A percentile compares a stretch with the other conserved stretches of the same genome.
Conservation (phyloP, 2,113 vertebrate species). For the Motacilla alba region DNA sequence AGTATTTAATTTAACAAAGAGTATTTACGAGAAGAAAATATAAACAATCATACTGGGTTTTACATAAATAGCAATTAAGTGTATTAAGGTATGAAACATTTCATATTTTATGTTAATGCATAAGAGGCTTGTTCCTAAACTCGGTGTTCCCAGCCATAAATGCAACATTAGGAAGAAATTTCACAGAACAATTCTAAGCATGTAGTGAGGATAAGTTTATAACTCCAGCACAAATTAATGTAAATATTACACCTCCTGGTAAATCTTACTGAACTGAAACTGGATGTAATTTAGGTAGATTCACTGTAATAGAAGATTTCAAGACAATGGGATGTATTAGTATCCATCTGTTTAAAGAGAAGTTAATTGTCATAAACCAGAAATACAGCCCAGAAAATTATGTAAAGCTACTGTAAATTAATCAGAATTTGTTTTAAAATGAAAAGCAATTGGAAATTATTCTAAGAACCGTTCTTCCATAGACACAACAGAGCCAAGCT, state of each 20-base stretch:
- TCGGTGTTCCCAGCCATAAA: background rate
- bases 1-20: background rate
- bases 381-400: slow-evolving; percentile 52
- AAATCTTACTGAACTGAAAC: background rate
- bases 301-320: background rate
- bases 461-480: slow-evolving; percentile 35
- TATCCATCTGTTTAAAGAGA: slow-evolving; percentile 52
- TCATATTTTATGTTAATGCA: background rate
- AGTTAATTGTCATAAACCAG: slow-evolving; percentile 41
- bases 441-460: slow-evolving; percentile 60
- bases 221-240: background rate
- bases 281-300: slow-evolving; percentile 32
- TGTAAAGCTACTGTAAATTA: slow-evolving; percentile 50
- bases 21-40: background rate
- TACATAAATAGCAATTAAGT: background rate
- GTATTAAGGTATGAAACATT: background rate
- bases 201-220: background rate
- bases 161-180: background rate
- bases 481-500: background rate
- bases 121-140: background rate
- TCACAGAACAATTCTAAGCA: background rate
- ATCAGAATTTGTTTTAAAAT: slow-evolving; percentile 29
- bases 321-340: slow-evolving; percentile 31
- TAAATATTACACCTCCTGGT: slow-evolving; percentile 31
- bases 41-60: background rate